Base-by-base conservation (phyloP, 2,113 vertebrate genomes). In the Puntigrus tetrazona region DNA sequence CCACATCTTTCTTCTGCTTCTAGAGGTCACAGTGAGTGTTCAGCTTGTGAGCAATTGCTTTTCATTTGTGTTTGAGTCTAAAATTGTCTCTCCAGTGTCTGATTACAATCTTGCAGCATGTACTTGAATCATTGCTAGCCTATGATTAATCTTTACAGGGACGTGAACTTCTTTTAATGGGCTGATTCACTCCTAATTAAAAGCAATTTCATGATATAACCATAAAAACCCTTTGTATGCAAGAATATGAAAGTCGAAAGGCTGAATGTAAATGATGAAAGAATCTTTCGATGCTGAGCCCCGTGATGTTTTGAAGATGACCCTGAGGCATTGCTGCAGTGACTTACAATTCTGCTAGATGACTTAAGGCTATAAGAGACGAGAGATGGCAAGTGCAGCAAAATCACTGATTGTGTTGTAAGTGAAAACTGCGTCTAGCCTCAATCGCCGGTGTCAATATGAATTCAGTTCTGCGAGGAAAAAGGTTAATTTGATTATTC, bases 401-500 rank as follows among this genome's bases (percentile, higher is more conserved):
- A 0, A 55, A 57, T 22, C 18, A 41, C 34, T 41, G n/a, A 59
- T 55, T 61, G 34, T 77, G 29, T 41, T 57, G 50, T n/a, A 14
- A n/a, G 74, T 36, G 22, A 78, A 41, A 78, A 41, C 34, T 61
- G 22, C 41, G 52, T 78, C 52, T 78, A 61, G 34, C 3, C 52
- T 41, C 36, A 16, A 27, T 78, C 20, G 3, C 9, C 38, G 22
- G 5, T 22, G 38, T 80, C 78, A 6, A 45, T 80, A 65, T 65
- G 57, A 65, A 43, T 80, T 65, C 2, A 29, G 27, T 63, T 65
- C 25, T 11, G 25, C n/a, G 13, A 65, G 52, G 59, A 47, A 47
- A 74, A 47, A 74, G 41, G 72, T 63, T 80, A 47, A 80, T 65
- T 1, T 80, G 38, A 80, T 80, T 80, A 45, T 80, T 80, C 36